Percentiles rank a stretch among this genome's conserved stretches.
phyloP scores from a whole-genome alignment of 2,113 vertebrate genomes.

The Ivindomyrus marchei region DNA sequence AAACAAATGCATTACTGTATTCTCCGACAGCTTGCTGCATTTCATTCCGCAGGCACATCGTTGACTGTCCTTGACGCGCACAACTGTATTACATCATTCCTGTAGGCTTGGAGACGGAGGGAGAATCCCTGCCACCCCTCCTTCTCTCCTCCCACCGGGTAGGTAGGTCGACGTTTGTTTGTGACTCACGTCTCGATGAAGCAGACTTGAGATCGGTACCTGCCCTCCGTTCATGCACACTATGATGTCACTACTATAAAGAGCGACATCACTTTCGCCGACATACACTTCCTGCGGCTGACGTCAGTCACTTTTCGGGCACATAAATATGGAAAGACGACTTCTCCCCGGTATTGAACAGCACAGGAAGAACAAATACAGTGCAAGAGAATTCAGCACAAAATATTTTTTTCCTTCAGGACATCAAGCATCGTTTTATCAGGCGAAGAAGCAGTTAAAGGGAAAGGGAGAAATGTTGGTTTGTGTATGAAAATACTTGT shows the following conservation, averaged over 20 bases:
- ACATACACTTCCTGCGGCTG: slow-evolving; percentile 20
- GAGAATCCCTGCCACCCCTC: slow-evolving; percentile 1
- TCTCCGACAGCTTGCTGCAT: not conserved
- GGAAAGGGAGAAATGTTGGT: slow-evolving; percentile 27
- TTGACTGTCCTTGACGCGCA: not conserved
- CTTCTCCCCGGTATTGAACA: slow-evolving; percentile 36
- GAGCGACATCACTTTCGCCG: not conserved
- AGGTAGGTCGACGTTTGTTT: not conserved
- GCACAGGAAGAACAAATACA: not conserved
- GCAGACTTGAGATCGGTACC: not conserved
- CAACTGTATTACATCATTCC: slow-evolving; percentile 1
- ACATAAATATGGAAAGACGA: slow-evolving; percentile 55
- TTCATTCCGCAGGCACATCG: not conserved
- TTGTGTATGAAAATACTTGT: not conserved
- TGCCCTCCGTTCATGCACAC: not conserved
- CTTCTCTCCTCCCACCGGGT: not conserved
- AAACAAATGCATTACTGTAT: not conserved
- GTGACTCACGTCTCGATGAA: slow-evolving; percentile 8
- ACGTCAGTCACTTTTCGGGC: slow-evolving; percentile 52
- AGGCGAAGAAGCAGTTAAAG: slow-evolving; percentile 35
- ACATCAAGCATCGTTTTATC: slow-evolving; percentile 25
- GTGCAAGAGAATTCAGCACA: not conserved
- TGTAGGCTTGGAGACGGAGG: not conserved
- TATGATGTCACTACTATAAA: slow-evolving; percentile 7
- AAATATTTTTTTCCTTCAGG: not conserved